Conservation (phyloP, 2,797 vertebrate species). For the Erpetoichthys calabaricus region DNA sequence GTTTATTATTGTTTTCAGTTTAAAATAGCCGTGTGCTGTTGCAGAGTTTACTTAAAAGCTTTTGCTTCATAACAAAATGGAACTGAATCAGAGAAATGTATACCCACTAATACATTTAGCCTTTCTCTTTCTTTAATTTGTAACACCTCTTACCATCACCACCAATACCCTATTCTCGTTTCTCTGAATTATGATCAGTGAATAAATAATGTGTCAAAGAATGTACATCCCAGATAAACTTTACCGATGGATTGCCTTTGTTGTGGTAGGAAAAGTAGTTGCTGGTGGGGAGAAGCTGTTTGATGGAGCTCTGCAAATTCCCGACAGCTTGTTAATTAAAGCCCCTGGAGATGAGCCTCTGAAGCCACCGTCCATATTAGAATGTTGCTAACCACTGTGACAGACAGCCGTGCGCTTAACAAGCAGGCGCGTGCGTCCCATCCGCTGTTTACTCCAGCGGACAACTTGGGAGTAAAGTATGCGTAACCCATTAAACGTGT, state of each 20-base stretch:
- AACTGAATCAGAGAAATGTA: too few species aligned
- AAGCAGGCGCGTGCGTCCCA: slow-evolving; percentile 24
- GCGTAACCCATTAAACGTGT: too few species aligned
- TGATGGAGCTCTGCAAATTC: slow-evolving; percentile 54
- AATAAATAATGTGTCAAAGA: slow-evolving; percentile 26
- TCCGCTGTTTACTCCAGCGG: too few species aligned
- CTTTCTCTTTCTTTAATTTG: too few species aligned
- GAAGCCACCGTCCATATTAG: slow-evolving; percentile 60
- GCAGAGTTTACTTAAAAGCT: too few species aligned
- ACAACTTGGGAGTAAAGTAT: too few species aligned
- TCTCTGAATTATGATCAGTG: slow-evolving; percentile 8
- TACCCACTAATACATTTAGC: too few species aligned
- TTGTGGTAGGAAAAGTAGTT: slow-evolving; percentile 29
- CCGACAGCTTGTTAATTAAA: slow-evolving; percentile 69
- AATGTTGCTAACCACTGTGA: slow-evolving; percentile 49
- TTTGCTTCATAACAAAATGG: too few species aligned
- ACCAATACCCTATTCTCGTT: too few species aligned
- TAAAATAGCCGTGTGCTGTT: too few species aligned
- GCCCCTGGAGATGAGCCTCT: slow-evolving; percentile 58
- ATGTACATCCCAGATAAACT: slow-evolving; percentile 32
- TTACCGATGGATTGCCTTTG: slow-evolving; percentile 33
- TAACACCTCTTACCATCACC: too few species aligned
- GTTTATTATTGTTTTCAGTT: too few species aligned
- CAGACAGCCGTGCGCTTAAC: slow-evolving; percentile 62
- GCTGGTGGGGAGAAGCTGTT: slow-evolving; percentile 34